These are phyloP conservation scores for Micrasema longulum DNA, from an alignment of 1,140 invertebrate species.

Conservation along the genomic window DNA sequence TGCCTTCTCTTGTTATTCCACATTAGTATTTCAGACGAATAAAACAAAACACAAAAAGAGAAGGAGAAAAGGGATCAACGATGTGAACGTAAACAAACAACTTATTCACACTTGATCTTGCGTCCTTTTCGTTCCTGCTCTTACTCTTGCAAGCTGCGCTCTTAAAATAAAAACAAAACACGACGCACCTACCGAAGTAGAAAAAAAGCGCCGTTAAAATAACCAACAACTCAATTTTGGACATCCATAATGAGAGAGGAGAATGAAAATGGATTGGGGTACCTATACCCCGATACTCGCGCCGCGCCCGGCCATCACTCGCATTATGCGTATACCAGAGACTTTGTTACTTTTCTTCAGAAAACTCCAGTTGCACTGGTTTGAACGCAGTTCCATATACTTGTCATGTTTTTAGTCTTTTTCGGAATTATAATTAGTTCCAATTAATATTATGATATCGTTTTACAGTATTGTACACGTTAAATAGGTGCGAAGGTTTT, in stretches of 20 bases:
- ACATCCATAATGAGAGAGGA: constrained; percentile 54
- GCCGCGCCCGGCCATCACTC: constrained; percentile 10
- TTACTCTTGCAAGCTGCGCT: constrained; percentile 43
- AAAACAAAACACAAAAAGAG: constrained; percentile 33
- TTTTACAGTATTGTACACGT: too few relatives aligned
- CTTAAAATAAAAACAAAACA: constrained; percentile 41
- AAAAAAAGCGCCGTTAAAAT: constrained; percentile 45
- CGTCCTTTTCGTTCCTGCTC: constrained; percentile 34
- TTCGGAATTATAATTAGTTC: too few relatives aligned
- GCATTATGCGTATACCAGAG: too few relatives aligned
- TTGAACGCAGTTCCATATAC: too few relatives aligned
- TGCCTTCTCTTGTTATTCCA: constrained; percentile 46
- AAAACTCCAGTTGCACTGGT: not conserved
- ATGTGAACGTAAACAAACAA: constrained; percentile 56
- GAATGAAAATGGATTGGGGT: constrained; percentile 44
- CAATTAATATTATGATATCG: too few relatives aligned
- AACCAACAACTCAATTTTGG: constrained; percentile 56
- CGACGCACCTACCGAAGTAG: constrained; percentile 7
- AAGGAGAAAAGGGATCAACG: constrained; percentile 50
- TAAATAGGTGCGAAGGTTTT: too few relatives aligned
- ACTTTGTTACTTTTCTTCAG: constrained; percentile 20
- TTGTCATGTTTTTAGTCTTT: too few relatives aligned
- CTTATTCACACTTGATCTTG: constrained; percentile 53
- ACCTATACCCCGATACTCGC: constrained; percentile 14
- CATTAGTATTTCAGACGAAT: constrained; percentile 30